Percentiles rank a stretch among this genome's conserved stretches.
Conservation (phyloP, 2,888 invertebrate species). For the Habrosyne pyritoides region DNA sequence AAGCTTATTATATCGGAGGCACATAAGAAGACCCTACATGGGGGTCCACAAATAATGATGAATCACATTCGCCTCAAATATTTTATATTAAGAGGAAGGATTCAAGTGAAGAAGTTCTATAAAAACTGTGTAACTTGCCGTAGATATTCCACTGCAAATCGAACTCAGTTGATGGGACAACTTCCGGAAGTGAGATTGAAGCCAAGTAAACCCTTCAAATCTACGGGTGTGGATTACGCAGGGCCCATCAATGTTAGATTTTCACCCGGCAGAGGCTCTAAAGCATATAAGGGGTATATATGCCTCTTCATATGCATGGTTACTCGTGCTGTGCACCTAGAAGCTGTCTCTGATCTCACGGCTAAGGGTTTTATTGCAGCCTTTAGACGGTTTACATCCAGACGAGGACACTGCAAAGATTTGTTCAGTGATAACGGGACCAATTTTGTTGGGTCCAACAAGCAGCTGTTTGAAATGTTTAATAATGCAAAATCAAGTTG, state of each 20-base stretch:
- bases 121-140: conserved; percentile 21
- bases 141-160: conserved; percentile 9
- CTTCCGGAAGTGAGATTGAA: conserved; percentile 19
- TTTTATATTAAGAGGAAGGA: conserved; percentile 21
- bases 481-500: neutral
- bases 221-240: conserved; percentile 24
- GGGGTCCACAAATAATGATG: conserved; percentile 27
- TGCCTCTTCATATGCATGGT: conserved; percentile 30
- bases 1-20: conserved; percentile 26
- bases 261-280: conserved; percentile 20
- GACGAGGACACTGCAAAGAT: conserved; percentile 19
- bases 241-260: conserved; percentile 19
- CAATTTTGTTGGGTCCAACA: too few relatives aligned
- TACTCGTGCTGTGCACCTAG: conserved; percentile 16
- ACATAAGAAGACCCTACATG: conserved; percentile 30
- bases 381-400: conserved; percentile 22
- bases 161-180: conserved; percentile 24
- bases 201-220: conserved; percentile 13
- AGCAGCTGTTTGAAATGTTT: neutral
- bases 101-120: conserved; percentile 13
- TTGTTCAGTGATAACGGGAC: too few relatives aligned
- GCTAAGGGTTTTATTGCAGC: conserved; percentile 29
- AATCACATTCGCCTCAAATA: conserved; percentile 20
- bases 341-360: conserved; percentile 34
- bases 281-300: conserved; percentile 21